These are phyloP conservation scores for Acropternis orthonyx DNA, from an alignment of 2,797 vertebrate species.

Conservation along the genomic window DNA sequence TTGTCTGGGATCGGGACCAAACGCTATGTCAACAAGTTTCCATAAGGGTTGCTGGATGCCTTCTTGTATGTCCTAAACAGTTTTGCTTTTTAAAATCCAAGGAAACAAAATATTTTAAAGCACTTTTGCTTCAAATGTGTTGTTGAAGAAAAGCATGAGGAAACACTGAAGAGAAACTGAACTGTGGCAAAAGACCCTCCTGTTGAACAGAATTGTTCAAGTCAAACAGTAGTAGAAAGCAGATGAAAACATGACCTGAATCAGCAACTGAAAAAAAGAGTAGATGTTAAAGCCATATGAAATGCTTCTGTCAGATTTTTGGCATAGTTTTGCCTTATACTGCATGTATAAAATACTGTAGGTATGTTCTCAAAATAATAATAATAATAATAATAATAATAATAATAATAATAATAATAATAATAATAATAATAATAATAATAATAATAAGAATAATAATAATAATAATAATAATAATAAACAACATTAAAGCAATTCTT, in stretches of 20 bases:
- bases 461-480: conserved; percentile 7
- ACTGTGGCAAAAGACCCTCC: conserved; percentile 12
- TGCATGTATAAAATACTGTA: conserved; percentile 24
- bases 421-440: background rate
- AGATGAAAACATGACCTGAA: conserved; percentile 57
- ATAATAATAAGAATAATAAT: background rate
- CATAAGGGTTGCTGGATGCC: background rate
- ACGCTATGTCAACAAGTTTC: conserved; percentile 18
- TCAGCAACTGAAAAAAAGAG: background rate
- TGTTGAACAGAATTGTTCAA: conserved; percentile 11
- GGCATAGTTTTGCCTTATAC: background rate
- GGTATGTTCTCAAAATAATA: conserved; percentile 18
- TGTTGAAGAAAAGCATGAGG: conserved; percentile 23
- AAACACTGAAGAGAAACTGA: conserved; percentile 16
- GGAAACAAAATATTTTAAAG: conserved; percentile 47
- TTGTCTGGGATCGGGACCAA: conserved; percentile 24
- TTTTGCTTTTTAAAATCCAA: conserved; percentile 7
- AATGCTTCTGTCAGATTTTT: conserved; percentile 32
- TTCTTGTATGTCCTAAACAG: background rate
- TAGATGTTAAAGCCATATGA: background rate
- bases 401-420: background rate
- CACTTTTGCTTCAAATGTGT: conserved; percentile 12
- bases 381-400: background rate
- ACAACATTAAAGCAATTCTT: background rate
- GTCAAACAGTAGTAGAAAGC: conserved; percentile 59